These are phyloP conservation scores for Euschistus heros DNA, from an alignment of 1,140 invertebrate genomes.

Conservation along the genomic window DNA sequence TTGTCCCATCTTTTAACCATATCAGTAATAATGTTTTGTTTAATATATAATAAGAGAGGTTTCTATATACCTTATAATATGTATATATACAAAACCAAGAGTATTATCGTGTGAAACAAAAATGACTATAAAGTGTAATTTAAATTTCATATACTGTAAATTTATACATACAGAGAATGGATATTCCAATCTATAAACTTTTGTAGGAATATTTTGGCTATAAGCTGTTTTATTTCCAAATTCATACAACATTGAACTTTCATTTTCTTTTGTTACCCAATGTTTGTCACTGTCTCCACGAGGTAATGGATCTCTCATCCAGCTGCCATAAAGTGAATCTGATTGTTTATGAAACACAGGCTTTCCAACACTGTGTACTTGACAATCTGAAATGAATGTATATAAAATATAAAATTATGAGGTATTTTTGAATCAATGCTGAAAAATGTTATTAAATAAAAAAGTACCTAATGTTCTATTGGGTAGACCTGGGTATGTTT, in stretches of 20 bases:
- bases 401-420: neutral
- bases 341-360: constrained; percentile 75
- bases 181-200: constrained; percentile 34
- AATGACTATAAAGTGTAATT: too few species aligned
- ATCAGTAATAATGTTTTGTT: too few species aligned
- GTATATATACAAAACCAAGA: too few species aligned
- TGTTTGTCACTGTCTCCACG: constrained; percentile 57
- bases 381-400: constrained; percentile 55
- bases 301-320: constrained; percentile 71
- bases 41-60: too few species aligned
- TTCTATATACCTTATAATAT: too few species aligned
- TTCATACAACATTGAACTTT: constrained; percentile 60
- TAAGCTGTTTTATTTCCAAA: constrained; percentile 63
- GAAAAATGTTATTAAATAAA: constrained; percentile 13
- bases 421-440: too few species aligned
- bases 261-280: constrained; percentile 68
- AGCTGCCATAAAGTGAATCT: constrained; percentile 61
- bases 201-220: constrained; percentile 39
- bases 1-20: too few species aligned
- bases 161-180: constrained; percentile 32
- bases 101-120: too few species aligned
- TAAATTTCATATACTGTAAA: too few species aligned
- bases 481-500: constrained; percentile 43
- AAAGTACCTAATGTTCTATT: constrained; percentile 44
- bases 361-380: constrained; percentile 81